A percentile compares a stretch with the other conserved stretches of the same genome.
Conservation (phyloP, 2,797 vertebrate genomes). For the Phrynocephalus forsythii region DNA sequence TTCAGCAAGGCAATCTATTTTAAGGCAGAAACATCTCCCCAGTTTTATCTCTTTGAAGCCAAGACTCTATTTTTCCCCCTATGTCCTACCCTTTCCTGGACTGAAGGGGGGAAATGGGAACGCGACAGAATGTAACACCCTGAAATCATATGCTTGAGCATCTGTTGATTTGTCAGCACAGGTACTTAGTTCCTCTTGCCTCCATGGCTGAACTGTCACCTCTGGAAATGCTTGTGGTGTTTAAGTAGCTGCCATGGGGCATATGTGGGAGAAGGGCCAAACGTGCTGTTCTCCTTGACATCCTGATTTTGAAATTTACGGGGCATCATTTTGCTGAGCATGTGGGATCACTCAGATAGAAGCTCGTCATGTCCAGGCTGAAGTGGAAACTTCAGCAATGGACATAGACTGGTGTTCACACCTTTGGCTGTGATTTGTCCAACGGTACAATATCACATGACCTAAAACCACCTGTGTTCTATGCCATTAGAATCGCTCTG, state of each 20-base stretch:
- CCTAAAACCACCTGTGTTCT: too few relatives aligned
- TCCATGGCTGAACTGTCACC: not conserved
- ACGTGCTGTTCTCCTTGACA: not conserved
- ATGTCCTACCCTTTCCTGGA: not conserved
- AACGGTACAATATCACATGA: not conserved
- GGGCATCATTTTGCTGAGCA: not conserved
- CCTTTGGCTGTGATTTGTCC: not conserved
- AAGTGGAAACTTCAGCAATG: not conserved
- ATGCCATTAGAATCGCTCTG: too few relatives aligned
- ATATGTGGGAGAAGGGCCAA: not conserved
- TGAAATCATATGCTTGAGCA: not conserved
- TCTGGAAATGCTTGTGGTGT: not conserved
- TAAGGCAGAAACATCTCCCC: not conserved
- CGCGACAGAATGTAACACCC: not conserved
- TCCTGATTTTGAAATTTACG: not conserved
- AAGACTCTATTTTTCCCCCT: not conserved
- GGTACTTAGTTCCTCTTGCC: not conserved
- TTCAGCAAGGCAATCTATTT: constrained; percentile 19
- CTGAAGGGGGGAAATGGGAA: not conserved
- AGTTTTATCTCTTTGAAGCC: not conserved
- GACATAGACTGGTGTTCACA: not conserved
- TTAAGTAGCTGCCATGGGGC: not conserved
- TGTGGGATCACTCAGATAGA: not conserved
- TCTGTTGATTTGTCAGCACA: not conserved
- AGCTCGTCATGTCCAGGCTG: not conserved